Base-by-base conservation (phyloP, 2,888 invertebrate genomes). In the Nemapogon koenigi region DNA sequence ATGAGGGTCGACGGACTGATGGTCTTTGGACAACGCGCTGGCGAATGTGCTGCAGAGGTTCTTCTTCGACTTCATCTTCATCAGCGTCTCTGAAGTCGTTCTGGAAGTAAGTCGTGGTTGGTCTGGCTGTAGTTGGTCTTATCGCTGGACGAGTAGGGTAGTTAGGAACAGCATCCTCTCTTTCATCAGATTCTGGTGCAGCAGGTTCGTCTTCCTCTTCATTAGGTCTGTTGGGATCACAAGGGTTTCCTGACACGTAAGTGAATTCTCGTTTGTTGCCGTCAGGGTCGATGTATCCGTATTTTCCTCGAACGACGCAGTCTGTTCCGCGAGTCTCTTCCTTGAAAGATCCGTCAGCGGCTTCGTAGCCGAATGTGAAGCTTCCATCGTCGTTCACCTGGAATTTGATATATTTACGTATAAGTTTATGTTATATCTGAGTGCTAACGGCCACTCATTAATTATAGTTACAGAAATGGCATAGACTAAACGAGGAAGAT, bases 251-350 rank as follows among this genome's bases (percentile, higher is more conserved):
- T 16, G 90, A 90, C 1, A 91, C 91, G 66, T 92, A 92, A 3
- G 89, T 90, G 68, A 92, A 91, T 63, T 92, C 91, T 47, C 91
- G 71, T 55, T 90, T 90, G 70, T 91, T 90, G 48, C 92, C 92
- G 45, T 91, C 90, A 1, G 91, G 91, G 66, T 92, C 92, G 8
- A 92, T 79, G 72, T 92, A 92, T 15, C 92, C 92, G 63, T 92
- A 92, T 62, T 91, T 91, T 37, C 92, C 92, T 42, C 91, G 83
- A 3, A 91, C 91, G 0, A 92, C 90, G 61, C 91, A 92, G 67
- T 92, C 91, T 1, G 89, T 88, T 33, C 91, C 91, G 41, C 91
- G 73, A 2, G 91, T 91, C 62, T 92, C 91, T 56, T 92, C 91
- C 56, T 91, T 91, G 79, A 91, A 92, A 43, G 89, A 89, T 1